Base-by-base conservation (phyloP, 92 coral and sea anemone genomes). In the Siderastrea siderea region DNA sequence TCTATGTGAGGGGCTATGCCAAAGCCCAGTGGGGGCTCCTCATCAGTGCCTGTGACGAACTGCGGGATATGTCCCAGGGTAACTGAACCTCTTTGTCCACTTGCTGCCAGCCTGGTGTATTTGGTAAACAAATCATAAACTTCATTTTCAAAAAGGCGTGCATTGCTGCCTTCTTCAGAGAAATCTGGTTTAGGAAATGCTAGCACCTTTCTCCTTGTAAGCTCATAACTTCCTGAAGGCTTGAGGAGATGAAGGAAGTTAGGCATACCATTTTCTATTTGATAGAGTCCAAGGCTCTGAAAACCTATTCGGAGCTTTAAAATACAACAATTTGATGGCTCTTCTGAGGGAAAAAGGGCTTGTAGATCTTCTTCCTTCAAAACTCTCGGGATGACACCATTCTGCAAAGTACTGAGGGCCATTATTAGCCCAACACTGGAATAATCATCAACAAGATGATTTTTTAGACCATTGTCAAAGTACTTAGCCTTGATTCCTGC, bases 21-120 rank as follows among this genome's bases (percentile, higher is more conserved):
- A 92, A 93, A 90, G 13, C 95, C 95, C 12, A 86, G 86, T 5
- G 67, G 52, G 43, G 64, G 64, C 77, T 93, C 96, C n/a, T 92
- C 69, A 19, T 89, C 90, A 75, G 87, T 70, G 46, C 91, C 94
- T 8, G 92, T 87, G 6, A 46, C 74, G 55, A 90, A 93, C 83
- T 91, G 94, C 47, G 91, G 89, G 64, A 93, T 91, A 58, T 90
- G 79, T 12, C 91, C 92, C 65, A 91, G 85, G 79, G 90, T 87
- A 71, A 93, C 50, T 48, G 80, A 74, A 11, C 68, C 76, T 67
- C 94, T 90, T 47, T 78, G 77, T 17, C 94, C 94, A 93, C 90
- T 87, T 57, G 96, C 84, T 17, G 86, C 88, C 43, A 78, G 62
- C 61, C 90, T 55, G 51, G 69, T 78, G 71, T 92, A 87, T 70